Evolutionary conservation across 1,140 invertebrate genomes (phyloP), one percentile per base, ranked within the genome.

Genomic region (Tyrophagus putrescentiae): DNA sequence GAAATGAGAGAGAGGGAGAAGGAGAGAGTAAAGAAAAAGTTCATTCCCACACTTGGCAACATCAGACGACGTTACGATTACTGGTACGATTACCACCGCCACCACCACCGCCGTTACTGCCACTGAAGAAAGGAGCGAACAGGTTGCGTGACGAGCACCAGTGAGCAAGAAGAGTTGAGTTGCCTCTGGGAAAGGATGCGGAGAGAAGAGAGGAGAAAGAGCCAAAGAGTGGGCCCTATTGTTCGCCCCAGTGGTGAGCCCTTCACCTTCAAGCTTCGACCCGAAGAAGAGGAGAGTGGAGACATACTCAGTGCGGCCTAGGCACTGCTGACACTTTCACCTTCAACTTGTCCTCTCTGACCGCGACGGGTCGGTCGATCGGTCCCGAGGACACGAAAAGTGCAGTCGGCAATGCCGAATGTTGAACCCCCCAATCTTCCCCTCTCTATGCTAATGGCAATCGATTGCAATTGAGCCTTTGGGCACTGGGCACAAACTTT

Each of bases 281-380:
- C n/a, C n/a, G n/a, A n/a, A n/a, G n/a, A n/a, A n/a, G n/a, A n/a
- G n/a, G n/a, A n/a, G n/a, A n/a, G n/a, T n/a, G n/a, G n/a, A n/a
- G n/a, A n/a, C n/a, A n/a, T n/a, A n/a, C n/a, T n/a, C n/a, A n/a
- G n/a, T n/a, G n/a, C n/a, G n/a, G n/a, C n/a, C n/a, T n/a, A n/a
- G n/a, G n/a, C n/a, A n/a, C n/a, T n/a, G n/a, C n/a, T n/a, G n/a
- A n/a, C 45, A 48, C 45, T 48, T 48, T 48, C 45, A 48, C 45
- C 45, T 48, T 48, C 45, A 48, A 48, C 45, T 48, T 48, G 45
- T 48, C 45, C 45, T 21, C n/a, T n/a, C 45, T 48, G 45, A 48
- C 45, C 45, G 45, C 7, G 13, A 13, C 36, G 36, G 18, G 21
- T 48, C 45, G 36, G 21, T 13, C 13, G 21, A 39, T 13, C 21